These are phyloP conservation scores for Lagopus muta DNA, from an alignment of 2,113 vertebrate species.

Conservation along the genomic window DNA sequence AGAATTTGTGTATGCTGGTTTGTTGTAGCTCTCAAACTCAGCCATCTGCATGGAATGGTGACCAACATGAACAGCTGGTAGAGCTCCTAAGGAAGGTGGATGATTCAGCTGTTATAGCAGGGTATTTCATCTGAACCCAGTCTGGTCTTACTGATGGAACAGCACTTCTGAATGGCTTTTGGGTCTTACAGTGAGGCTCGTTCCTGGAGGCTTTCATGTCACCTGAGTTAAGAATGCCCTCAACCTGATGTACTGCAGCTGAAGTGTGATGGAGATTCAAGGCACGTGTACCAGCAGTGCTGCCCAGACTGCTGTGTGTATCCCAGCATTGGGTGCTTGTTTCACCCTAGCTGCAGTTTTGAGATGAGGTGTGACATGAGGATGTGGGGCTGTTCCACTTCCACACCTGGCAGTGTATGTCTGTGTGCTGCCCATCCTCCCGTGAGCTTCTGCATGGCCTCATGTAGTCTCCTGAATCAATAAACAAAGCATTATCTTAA, in stretches of 20 bases:
- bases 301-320: not conserved
- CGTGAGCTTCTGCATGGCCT: fast-evolving
- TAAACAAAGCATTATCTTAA: not conserved
- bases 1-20: not conserved
- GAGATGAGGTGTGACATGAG: not conserved
- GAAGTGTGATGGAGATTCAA: not conserved
- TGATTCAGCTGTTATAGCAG: not conserved
- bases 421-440: not conserved
- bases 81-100: not conserved
- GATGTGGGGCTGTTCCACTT: not conserved
- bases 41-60: fast-evolving
- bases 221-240: not conserved
- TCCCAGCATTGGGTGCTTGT: fast-evolving
- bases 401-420: fast-evolving
- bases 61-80: fast-evolving
- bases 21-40: not conserved
- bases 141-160: not conserved
- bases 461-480: fast-evolving
- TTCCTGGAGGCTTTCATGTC: not conserved
- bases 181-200: not conserved
- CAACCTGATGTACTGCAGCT: fast-evolving
- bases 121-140: not conserved
- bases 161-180: not conserved
- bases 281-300: fast-evolving
- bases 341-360: fast-evolving